Conservation (phyloP, 2,888 invertebrate species). For the Baronia brevicornis region DNA sequence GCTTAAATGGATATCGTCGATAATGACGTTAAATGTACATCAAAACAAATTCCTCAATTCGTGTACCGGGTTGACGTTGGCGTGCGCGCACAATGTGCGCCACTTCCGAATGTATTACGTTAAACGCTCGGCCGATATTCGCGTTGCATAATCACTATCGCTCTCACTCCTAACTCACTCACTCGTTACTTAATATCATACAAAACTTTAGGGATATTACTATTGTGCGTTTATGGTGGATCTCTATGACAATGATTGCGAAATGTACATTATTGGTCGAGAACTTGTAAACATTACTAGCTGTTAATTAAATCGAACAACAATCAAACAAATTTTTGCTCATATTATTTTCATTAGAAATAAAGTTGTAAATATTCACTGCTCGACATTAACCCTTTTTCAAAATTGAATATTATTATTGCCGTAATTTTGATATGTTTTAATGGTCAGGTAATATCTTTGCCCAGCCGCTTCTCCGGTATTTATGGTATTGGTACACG, state of each 20-base stretch:
- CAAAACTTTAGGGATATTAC: conserved; percentile 1
- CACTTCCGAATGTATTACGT: conserved; percentile 44
- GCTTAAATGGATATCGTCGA: neutral
- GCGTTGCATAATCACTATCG: conserved; percentile 42
- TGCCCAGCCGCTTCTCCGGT: too few relatives aligned
- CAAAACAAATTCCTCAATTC: conserved; percentile 11
- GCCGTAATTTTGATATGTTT: too few relatives aligned
- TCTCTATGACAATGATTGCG: neutral
- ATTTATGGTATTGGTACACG: too few relatives aligned
- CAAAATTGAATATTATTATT: too few relatives aligned
- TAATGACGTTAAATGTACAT: neutral
- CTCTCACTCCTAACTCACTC: conserved; percentile 16
- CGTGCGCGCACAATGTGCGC: conserved; percentile 23
- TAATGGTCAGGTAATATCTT: too few relatives aligned
- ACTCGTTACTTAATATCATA: conserved; percentile 10
- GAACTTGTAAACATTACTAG: too few relatives aligned
- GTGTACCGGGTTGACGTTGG: conserved; percentile 13
- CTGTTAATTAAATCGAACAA: too few relatives aligned
- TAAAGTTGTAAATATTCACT: too few relatives aligned
- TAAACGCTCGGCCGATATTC: conserved; percentile 41
- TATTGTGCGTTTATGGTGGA: neutral
- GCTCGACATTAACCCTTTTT: too few relatives aligned
- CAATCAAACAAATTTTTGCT: too few relatives aligned
- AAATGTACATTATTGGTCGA: neutral
- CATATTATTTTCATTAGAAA: too few relatives aligned